Evolutionary conservation across 64 coral and sea anemone genomes (phyloP).

Genomic region (Catalaphyllia jardinei): DNA sequence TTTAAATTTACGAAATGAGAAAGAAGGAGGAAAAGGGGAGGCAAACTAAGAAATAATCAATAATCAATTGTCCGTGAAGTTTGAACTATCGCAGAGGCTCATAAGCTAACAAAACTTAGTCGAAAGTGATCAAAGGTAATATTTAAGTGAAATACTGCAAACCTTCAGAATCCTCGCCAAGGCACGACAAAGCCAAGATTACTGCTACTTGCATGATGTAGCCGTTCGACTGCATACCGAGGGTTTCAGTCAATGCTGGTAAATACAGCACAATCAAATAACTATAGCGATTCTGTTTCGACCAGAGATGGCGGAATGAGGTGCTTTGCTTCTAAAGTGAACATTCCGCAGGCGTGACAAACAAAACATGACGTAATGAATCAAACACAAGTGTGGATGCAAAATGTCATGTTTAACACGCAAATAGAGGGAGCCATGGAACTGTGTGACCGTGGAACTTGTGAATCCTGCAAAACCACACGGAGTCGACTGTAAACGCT

Average conservation of each 20-base stretch:
- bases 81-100: not conserved
- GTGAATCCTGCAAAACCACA: too few relatives aligned
- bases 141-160: too few relatives aligned
- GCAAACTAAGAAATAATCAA: too few relatives aligned
- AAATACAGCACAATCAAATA: not conserved
- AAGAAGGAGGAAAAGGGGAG: too few relatives aligned
- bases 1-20: too few relatives aligned
- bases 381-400: not conserved
- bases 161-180: not conserved
- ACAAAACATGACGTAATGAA: not conserved
- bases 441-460: too few relatives aligned
- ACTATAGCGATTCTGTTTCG: not conserved
- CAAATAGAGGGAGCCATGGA: too few relatives aligned
- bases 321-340: not conserved
- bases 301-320: not conserved
- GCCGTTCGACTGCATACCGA: not conserved
- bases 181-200: not conserved
- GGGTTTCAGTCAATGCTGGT: not conserved
- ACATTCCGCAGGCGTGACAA: slow-evolving; percentile 3
- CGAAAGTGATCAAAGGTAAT: not conserved
- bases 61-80: too few relatives aligned
- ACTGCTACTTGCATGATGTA: not conserved
- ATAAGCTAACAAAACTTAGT: not conserved
- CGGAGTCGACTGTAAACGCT: too few relatives aligned
- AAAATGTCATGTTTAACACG: too few relatives aligned